phyloP scores from a whole-genome alignment of 92 coral and sea anemone genomes.

The Parazoanthus atlanticus region DNA sequence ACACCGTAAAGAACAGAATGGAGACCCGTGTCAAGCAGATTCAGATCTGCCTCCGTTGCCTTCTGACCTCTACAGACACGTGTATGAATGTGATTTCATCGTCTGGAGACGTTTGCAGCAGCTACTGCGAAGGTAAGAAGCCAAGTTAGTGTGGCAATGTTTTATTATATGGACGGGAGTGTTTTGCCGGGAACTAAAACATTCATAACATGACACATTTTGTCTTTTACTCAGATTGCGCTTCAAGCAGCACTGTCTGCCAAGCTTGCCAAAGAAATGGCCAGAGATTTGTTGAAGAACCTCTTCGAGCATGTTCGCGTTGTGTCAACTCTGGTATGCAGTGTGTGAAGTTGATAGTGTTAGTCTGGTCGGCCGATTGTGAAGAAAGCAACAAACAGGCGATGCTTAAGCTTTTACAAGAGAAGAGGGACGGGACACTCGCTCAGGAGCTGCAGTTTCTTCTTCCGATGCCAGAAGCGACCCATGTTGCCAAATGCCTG shows the following conservation, averaged over 20 bases:
- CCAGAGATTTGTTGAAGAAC: conserved; percentile 46
- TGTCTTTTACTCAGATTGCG: conserved; percentile 37
- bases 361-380: conserved; percentile 52
- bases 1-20: conserved; percentile 26
- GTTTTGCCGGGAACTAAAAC: neutral
- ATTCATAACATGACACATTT: conserved; percentile 8
- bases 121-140: conserved; percentile 47
- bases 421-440: conserved; percentile 27
- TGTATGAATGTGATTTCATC: conserved; percentile 41
- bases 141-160: conserved; percentile 11
- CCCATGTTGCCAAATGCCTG: conserved; percentile 49
- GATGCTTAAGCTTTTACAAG: conserved; percentile 17
- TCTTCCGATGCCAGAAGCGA: conserved; percentile 42
- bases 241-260: conserved; percentile 25
- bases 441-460: conserved; percentile 35
- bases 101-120: conserved; percentile 35
- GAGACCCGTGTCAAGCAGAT: conserved; percentile 42
- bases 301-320: conserved; percentile 51
- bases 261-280: conserved; percentile 33
- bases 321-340: conserved; percentile 41
- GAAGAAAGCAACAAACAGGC: conserved; percentile 53
- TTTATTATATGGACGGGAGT: neutral
- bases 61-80: conserved; percentile 33
- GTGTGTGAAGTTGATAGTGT: conserved; percentile 46
- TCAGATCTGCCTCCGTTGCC: conserved; percentile 49